A percentile compares a stretch with the other conserved stretches of the same genome.
These are phyloP conservation scores for Oscheius onirici DNA, from an alignment of 2,888 invertebrate species.

Conservation along the genomic window DNA sequence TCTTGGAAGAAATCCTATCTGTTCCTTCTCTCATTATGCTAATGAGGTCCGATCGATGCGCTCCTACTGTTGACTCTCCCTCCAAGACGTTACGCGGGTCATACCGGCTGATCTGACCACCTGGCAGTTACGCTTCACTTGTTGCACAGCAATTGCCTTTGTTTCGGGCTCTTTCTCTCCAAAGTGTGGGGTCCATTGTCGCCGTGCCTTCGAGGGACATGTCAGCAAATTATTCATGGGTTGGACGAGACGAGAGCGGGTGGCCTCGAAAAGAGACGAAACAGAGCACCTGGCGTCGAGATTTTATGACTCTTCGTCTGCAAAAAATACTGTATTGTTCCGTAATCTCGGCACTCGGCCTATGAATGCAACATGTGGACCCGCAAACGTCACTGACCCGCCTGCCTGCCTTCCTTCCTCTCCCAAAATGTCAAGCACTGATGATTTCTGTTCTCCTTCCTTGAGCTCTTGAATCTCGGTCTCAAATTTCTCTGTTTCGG, in stretches of 20 bases:
- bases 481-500: neutral
- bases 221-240: conserved; percentile 16
- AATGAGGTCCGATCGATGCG: conserved; percentile 30
- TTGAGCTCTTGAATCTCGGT: neutral
- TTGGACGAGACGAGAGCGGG: neutral
- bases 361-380: too few relatives aligned
- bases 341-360: too few relatives aligned
- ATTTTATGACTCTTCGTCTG: too few relatives aligned
- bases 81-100: conserved; percentile 25
- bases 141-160: neutral
- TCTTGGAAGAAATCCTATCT: too few relatives aligned
- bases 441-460: neutral
- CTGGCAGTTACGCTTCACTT: neutral
- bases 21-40: conserved; percentile 20
- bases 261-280: neutral
- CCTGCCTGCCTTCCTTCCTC: neutral
- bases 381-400: too few relatives aligned
- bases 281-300: conserved; percentile 17
- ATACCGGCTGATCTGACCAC: conserved; percentile 14
- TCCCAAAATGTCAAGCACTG: neutral
- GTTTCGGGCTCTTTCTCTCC: neutral
- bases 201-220: neutral
- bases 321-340: too few relatives aligned
- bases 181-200: neutral
- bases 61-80: conserved; percentile 28